Evolutionary conservation across 1,140 invertebrate genomes (phyloP).

Genomic region (Microvelia longipes): DNA sequence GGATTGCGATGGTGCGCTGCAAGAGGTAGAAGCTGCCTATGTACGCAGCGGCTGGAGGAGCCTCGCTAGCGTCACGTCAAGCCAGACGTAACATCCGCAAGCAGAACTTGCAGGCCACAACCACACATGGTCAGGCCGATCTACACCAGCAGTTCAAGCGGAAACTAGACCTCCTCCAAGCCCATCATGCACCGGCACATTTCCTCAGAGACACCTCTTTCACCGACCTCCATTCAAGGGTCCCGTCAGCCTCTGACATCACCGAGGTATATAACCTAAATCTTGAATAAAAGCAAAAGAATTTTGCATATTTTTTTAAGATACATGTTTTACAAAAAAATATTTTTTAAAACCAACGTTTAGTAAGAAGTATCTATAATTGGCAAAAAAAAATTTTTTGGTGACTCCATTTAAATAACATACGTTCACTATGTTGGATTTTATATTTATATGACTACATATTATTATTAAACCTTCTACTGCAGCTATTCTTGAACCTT

Average conservation of each 20-base stretch:
- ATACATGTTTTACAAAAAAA: no score
- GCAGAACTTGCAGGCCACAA: constrained; percentile 7
- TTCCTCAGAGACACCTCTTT: constrained; percentile 13
- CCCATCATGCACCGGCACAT: constrained; percentile 20
- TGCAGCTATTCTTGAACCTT: no score
- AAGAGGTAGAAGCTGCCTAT: constrained; percentile 28
- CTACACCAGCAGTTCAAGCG: constrained; percentile 25
- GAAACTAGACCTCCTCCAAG: constrained; percentile 23
- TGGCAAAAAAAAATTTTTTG: no score
- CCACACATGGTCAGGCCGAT: constrained; percentile 17
- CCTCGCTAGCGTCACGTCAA: constrained; percentile 51
- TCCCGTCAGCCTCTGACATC: constrained; percentile 4
- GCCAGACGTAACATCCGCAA: constrained; percentile 31
- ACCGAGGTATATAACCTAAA: background rate
- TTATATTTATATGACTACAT: no score
- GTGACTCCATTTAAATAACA: no score
- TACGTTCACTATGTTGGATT: no score
- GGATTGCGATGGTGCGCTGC: background rate
- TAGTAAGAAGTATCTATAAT: no score
- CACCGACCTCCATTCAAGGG: constrained; percentile 12
- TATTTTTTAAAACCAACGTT: no score
- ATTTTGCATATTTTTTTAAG: no score
- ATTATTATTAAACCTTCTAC: no score
- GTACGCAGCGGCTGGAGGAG: constrained; percentile 58
- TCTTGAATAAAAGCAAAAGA: no score